Evolutionary conservation across 2,113 vertebrate genomes (phyloP), one percentile per base, ranked within the genome.

Genomic region (Mobula hypostoma): DNA sequence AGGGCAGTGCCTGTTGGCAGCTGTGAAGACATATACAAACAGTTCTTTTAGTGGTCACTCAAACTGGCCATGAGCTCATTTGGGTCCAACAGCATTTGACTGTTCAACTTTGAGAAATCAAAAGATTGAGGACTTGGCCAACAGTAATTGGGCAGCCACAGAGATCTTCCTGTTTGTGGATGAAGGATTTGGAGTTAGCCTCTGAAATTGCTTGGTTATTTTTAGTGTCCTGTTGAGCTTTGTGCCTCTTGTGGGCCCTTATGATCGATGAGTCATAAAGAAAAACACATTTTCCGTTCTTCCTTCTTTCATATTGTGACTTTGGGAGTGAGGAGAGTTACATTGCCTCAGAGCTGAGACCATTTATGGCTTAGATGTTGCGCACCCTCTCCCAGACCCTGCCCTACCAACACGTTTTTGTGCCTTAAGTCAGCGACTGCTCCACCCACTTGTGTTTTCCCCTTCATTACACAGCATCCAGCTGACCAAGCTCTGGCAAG

Each of bases 401-500:
- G 14, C 8, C 63, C 14, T 66, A 12, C 9, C 2, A 48, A 24
- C 11, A 58, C 1, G 0, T 85, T 85, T 36, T 11, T 58, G 24
- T 88, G 85, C 58, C 29, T 66, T 88, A 14, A 72, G 70, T 15
- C 70, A 72, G 14, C 70, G 70, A 21, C 32, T 1, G 29, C 15
- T n/a, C 58, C 85, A 90, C 85, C 85, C 85, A 66, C 15, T n/a
- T 90, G 85, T 90, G 61, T 66, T 90, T 48, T 90, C 85, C 61
- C 61, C 29, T 90, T 61, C 63, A 61, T 66, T 90, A 29, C n/a
- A 90, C 32, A 14, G 29, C 6, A n/a, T 32, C 0, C 85, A 90
- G 85, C 85, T 36, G 61, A 90, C 61, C 2, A 29, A n/a, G 29
- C 27, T 15, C 27, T 14, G 14, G 85, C 85, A 17, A 90, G 85